Evolutionary conservation across 2,113 vertebrate species (phyloP).

Genomic region (Diadophis punctatus): DNA sequence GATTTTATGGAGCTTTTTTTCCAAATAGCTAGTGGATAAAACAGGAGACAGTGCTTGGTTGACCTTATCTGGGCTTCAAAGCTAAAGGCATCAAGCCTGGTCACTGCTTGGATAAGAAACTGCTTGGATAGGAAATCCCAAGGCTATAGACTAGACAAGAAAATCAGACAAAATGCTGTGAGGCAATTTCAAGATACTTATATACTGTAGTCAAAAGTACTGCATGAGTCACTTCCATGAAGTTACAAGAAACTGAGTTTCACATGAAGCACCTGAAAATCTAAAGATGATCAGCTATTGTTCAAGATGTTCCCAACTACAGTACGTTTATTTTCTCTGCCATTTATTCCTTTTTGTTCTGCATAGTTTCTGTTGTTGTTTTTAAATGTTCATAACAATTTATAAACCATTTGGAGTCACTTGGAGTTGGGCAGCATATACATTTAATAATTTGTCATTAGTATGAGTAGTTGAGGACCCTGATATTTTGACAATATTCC

Average conservation of each 20-base stretch:
- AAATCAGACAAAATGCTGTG: background rate
- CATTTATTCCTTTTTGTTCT: background rate
- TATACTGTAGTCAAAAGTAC: background rate
- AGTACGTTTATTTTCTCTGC: background rate
- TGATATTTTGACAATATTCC: background rate
- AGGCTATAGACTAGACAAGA: background rate
- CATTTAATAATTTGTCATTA: background rate
- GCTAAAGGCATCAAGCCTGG: background rate
- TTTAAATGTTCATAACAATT: background rate
- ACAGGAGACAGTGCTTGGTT: background rate
- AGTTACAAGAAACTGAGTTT: background rate
- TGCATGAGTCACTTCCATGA: background rate
- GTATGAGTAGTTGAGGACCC: background rate
- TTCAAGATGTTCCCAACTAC: background rate
- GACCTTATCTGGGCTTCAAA: background rate
- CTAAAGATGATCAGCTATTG: background rate
- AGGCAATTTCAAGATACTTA: background rate
- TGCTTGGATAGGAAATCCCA: background rate
- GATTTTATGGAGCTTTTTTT: background rate
- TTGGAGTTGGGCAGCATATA: background rate
- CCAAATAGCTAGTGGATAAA: background rate
- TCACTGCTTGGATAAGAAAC: background rate
- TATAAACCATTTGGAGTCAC: background rate
- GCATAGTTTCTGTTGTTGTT: background rate
- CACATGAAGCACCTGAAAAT: background rate